Conservation (phyloP, 2,113 vertebrate species). For the Ageneiosus marmoratus region DNA sequence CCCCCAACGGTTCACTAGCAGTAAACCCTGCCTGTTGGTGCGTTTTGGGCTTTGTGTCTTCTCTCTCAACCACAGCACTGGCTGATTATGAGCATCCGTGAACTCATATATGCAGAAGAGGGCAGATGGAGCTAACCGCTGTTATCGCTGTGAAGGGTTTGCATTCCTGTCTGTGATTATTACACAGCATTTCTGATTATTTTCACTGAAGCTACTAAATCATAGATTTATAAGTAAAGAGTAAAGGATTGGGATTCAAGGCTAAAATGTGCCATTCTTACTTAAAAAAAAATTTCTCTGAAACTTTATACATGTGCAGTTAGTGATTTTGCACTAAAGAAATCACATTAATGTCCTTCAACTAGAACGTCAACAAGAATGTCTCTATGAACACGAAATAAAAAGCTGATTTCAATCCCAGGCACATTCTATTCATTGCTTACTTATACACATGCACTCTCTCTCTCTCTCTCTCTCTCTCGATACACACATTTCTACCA, state of each 20-base stretch:
- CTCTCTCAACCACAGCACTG: not conserved
- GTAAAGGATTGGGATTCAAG: not conserved
- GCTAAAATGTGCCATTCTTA: not conserved
- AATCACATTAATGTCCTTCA: not conserved
- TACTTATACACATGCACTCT: no score
- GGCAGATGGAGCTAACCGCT: not conserved
- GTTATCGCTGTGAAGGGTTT: no score
- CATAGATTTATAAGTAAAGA: not conserved
- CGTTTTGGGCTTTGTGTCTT: not conserved
- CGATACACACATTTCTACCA: not conserved
- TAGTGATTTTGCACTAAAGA: not conserved
- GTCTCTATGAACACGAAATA: not conserved
- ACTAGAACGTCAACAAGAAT: not conserved
- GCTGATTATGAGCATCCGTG: not conserved
- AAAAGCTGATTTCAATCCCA: not conserved
- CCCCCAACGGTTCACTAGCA: not conserved
- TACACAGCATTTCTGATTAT: no score
- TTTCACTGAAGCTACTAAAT: not conserved
- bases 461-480: no score
- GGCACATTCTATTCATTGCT: not conserved
- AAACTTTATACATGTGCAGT: not conserved
- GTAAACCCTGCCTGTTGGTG: not conserved
- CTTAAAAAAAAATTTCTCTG: not conserved
- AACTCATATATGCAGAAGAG: not conserved
- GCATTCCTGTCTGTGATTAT: no score